These are phyloP conservation scores for Bactericera cockerelli DNA, from an alignment of 1,140 invertebrate genomes.

Conservation along the genomic window DNA sequence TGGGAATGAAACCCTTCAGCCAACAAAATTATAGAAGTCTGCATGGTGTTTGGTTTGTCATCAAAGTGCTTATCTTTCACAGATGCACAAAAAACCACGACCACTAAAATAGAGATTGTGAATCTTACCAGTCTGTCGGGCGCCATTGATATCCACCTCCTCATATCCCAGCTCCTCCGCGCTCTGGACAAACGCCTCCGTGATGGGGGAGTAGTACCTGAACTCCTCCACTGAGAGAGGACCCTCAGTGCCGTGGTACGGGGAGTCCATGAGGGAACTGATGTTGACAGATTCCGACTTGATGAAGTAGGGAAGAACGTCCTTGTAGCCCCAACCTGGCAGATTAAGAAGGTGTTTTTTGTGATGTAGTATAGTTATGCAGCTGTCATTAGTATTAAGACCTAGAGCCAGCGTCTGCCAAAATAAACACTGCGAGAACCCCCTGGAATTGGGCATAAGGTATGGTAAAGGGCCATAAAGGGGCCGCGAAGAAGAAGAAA, in stretches of 20 bases:
- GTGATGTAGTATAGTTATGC: slow-evolving; percentile 17
- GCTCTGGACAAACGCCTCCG: slow-evolving; percentile 46
- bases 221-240: slow-evolving; percentile 48
- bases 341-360: background rate
- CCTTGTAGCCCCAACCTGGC: slow-evolving; percentile 53
- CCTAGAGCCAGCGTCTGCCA: too few species aligned
- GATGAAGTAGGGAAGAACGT: slow-evolving; percentile 67
- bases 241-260: slow-evolving; percentile 51
- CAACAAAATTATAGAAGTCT: too few species aligned
- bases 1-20: too few species aligned
- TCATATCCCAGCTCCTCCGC: slow-evolving; percentile 52
- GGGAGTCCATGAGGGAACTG: slow-evolving; percentile 35
- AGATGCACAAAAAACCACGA: too few species aligned
- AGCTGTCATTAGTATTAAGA: too few species aligned
- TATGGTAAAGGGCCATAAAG: too few species aligned
- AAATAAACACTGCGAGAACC: too few species aligned
- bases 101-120: too few species aligned
- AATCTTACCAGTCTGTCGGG: slow-evolving; percentile 44
- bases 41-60: too few species aligned
- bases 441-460: too few species aligned
- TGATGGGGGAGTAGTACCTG: slow-evolving; percentile 41
- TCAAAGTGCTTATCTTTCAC: too few species aligned
- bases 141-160: slow-evolving; percentile 56
- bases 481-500: too few species aligned
- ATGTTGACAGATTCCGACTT: slow-evolving; percentile 55